Percentiles rank a stretch among this genome's conserved stretches.
Conservation (phyloP, 1,140 invertebrate species). For the Archegozetes longisetosus region DNA sequence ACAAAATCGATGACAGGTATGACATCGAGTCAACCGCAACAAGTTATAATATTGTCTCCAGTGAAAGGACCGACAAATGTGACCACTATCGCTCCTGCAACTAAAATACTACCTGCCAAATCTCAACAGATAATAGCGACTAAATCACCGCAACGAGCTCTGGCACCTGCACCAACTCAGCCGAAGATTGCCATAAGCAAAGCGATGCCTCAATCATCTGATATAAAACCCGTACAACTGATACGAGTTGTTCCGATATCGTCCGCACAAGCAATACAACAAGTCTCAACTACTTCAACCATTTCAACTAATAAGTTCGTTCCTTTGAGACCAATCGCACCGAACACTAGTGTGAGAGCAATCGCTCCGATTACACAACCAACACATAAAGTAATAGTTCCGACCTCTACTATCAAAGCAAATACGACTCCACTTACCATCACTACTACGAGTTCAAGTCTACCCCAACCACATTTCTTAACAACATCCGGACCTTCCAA, state of each 20-base stretch:
- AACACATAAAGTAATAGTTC: not conserved
- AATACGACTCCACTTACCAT: not conserved
- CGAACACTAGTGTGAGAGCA: not conserved
- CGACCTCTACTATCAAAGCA: not conserved
- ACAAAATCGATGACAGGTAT: not conserved
- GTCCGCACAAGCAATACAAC: not conserved
- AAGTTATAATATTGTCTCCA: conserved; percentile 9
- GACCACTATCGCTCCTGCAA: not conserved
- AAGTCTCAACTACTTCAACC: not conserved
- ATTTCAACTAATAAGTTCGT: conserved; percentile 3
- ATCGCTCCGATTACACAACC: not conserved
- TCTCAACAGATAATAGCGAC: not conserved
- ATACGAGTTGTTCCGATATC: not conserved
- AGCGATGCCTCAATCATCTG: not conserved
- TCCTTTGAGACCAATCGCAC: conserved; percentile 5
- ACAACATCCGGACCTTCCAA: not conserved
- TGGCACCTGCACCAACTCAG: conserved; percentile 1
- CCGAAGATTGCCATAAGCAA: not conserved
- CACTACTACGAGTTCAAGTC: not conserved
- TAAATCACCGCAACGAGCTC: not conserved
- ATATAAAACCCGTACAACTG: not conserved
- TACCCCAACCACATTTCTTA: not conserved
- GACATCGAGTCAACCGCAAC: conserved; percentile 2
- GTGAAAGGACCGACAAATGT: not conserved
- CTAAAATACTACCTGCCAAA: not conserved